These are phyloP conservation scores for Acheta domesticus DNA, from an alignment of 2,888 invertebrate species.

Conservation along the genomic window DNA sequence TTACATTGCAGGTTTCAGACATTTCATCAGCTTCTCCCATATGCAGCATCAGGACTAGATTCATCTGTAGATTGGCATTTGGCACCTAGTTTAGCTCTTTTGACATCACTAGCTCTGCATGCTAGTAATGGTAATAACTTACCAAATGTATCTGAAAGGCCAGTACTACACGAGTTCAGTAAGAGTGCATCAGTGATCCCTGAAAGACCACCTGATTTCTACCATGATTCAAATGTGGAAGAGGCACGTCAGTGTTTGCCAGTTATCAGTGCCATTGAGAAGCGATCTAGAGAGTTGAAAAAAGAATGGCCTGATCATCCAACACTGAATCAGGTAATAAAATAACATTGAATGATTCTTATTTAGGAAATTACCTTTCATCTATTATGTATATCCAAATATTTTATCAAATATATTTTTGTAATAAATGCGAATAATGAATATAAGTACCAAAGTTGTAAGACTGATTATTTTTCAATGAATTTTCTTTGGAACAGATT, in stretches of 20 bases:
- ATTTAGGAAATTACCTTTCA: too few species aligned
- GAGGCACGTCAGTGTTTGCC: conserved; percentile 72
- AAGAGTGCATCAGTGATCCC: neutral
- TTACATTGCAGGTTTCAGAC: conserved; percentile 52
- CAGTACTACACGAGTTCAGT: neutral
- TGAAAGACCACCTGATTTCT: conserved; percentile 63
- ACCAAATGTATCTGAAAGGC: neutral
- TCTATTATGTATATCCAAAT: too few species aligned
- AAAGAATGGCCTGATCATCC: conserved; percentile 89
- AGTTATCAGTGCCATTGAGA: conserved; percentile 63
- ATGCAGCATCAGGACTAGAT: conserved; percentile 53
- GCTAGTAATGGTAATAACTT: neutral
- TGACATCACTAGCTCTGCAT: conserved; percentile 50
- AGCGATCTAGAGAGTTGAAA: conserved; percentile 60
- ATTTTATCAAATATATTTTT: too few species aligned
- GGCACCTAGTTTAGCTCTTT: conserved; percentile 57
- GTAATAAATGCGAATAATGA: too few species aligned
- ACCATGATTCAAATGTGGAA: conserved; percentile 74
- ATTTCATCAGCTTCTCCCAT: conserved; percentile 55
- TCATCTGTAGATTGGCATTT: conserved; percentile 54
- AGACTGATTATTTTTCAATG: too few species aligned
- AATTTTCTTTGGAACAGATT: conserved; percentile 50
- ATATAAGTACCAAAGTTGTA: too few species aligned
- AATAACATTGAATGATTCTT: neutral
- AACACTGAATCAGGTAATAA: conserved; percentile 68